Evolutionary conservation across 2,113 vertebrate genomes (phyloP), one percentile per base, ranked within the genome.

Genomic region (Hylia prasina): DNA sequence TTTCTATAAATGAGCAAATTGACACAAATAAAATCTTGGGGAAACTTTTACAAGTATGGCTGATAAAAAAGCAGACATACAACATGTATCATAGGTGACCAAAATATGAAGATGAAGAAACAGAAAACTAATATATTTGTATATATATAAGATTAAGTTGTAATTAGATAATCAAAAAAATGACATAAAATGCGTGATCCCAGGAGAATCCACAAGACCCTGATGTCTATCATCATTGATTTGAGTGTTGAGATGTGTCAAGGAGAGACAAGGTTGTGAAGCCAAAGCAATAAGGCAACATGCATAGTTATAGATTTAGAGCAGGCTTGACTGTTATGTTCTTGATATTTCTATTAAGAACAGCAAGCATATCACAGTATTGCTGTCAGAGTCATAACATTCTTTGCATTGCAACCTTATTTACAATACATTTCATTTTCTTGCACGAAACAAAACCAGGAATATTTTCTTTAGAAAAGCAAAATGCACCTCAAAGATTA

Each of bases 271-370:
- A 87, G 83, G 86, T 78, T 45, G 1, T 28, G 66, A 51, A 78
- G 42, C 56, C 71, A 47, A 69, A 15, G n/a, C 65, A 54, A 17
- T 23, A 42, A 72, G 35, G 56, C 50, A 68, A 71, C 44, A 65
- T 71, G n/a, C 63, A 40, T 23, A 56, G 68, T 63, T 90, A 92
- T 30, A 71, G 70, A 70, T 86, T 79, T 81, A 56, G 61, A 88
- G 24, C 40, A 25, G 20, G 12, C 28, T 64, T 61, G 60, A 61
- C 40, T 84, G 23, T 84, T 91, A 72, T 30, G 22, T 17, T 64
- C 54, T 65, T 93, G 84, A 94, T 89, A 89, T 94, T 90, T 97
- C 93, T 78, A 21, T 89, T 85, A 64, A 79, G 65, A 83, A 73
- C 84, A 82, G 63, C 61, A 81, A 88, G 44, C 31, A 44, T n/a